Base-by-base conservation (phyloP, 2,797 vertebrate species). In the Miichthys miiuy region DNA sequence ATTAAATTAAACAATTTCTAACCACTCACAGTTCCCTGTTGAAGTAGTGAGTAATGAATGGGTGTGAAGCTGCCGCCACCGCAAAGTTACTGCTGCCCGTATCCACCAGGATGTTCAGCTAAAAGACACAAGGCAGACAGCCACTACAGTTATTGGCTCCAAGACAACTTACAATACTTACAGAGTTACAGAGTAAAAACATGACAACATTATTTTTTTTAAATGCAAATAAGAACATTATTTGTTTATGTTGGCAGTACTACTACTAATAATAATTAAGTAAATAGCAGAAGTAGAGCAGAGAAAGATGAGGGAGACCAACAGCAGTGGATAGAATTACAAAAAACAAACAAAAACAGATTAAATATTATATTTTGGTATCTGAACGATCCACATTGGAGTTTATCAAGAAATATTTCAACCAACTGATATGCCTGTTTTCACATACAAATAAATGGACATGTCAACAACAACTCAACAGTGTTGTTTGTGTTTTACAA, bases 21-120 rank as follows among this genome's bases (percentile, higher is more conserved):
- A 62, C 27, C 47, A 91, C 97, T 98, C 90, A 99, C 98, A 95
- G 92, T 17, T 90, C 58, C 0, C 90, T 87, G 84, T 97, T 81
- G 90, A 97, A 99, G 95, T 96, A 98, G 69, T 95, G 88, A 14
- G 95, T 95, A 79, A 98, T 92, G 88, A 96, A 96, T 12, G 94
- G 83, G 85, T 97, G 94, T 11, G 96, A 89, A 20, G 96, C 94
- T 0, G 97, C 97, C 0, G 98, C 97, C 83, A 99, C 98, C 0
- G 98, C 98, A 79, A 99, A 99, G 95, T 99, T 99, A 88, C 98
- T 99, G 96, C 98, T 99, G 72, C 98, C 98, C 0, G 98, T 99
- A 85, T 99, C 98, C 68, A 99, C 96, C 86, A 99, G 96, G 91
- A 99, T 97, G 91, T 99, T 98, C 51, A 99, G 84, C 98, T 99